A percentile compares a stretch with the other conserved stretches of the same genome.
These are phyloP conservation scores for Gobio gobio DNA, from an alignment of 2,113 vertebrate species.

Conservation along the genomic window DNA sequence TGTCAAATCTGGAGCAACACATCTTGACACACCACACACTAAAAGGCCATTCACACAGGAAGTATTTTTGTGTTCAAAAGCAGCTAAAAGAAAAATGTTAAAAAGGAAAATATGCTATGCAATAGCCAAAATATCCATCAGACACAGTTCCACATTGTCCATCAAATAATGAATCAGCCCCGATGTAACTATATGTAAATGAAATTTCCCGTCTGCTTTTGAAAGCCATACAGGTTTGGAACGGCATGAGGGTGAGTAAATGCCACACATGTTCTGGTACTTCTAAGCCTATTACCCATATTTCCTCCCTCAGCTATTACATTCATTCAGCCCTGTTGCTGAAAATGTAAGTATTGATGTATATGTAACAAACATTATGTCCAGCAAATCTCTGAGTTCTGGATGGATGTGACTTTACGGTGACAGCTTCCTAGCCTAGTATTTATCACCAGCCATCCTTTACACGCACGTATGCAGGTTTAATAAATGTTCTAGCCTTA, in stretches of 20 bases:
- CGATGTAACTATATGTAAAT: background rate
- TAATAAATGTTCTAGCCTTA: constrained; percentile 19
- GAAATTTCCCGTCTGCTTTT: background rate
- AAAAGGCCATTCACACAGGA: background rate
- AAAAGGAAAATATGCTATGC: background rate
- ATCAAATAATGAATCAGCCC: background rate
- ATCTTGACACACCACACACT: background rate
- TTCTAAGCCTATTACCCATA: background rate
- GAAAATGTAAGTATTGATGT: constrained; percentile 14
- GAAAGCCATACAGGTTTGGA: background rate
- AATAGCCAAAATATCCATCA: background rate
- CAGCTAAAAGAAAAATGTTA: background rate
- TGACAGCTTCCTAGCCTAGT: background rate
- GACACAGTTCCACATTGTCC: background rate
- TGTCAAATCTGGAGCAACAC: background rate
- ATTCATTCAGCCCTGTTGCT: background rate
- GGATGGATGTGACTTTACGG: background rate
- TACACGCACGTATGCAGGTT: background rate
- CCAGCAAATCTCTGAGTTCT: background rate
- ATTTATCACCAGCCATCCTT: constrained; percentile 13
- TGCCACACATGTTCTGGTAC: background rate
- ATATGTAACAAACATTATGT: background rate
- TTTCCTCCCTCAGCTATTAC: background rate
- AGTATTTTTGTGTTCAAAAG: background rate
- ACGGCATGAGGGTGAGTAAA: background rate